These are phyloP conservation scores for Zoanthus gigantus DNA, from an alignment of 92 coral and sea anemone species.

Conservation along the genomic window DNA sequence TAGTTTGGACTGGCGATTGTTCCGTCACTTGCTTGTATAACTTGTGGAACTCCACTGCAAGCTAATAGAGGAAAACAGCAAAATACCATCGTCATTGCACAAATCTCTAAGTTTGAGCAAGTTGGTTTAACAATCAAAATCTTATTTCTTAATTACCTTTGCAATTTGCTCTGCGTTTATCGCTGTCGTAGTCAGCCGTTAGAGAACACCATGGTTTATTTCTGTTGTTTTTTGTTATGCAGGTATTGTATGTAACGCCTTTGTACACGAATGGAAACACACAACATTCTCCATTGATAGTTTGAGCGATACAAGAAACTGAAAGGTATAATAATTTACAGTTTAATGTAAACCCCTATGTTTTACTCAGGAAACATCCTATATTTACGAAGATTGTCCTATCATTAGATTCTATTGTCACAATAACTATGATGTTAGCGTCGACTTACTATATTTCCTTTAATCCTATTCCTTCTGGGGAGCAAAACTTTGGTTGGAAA, in stretches of 20 bases:
- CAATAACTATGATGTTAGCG: no score
- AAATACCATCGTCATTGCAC: background rate
- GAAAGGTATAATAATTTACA: background rate
- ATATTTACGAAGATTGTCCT: no score
- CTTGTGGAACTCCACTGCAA: slow-evolving; percentile 13
- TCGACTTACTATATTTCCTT: no score
- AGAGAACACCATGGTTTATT: slow-evolving; percentile 60
- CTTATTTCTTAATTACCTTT: slow-evolving; percentile 23
- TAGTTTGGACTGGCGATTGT: slow-evolving; percentile 54
- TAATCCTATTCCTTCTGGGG: no score
- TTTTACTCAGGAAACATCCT: no score
- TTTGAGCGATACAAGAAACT: background rate
- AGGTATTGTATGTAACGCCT: background rate
- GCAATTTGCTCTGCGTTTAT: slow-evolving; percentile 48
- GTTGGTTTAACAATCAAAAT: background rate
- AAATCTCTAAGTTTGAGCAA: no score
- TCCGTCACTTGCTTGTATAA: slow-evolving; percentile 28
- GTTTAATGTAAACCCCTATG: no score
- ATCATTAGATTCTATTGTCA: no score
- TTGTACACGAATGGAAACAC: background rate
- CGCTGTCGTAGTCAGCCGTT: slow-evolving; percentile 38
- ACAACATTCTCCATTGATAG: background rate
- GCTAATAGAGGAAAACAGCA: background rate
- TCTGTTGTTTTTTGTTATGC: slow-evolving; percentile 19
- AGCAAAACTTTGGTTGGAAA: no score